phyloP scores from a whole-genome alignment of 2,888 invertebrate genomes.

The Cetonia aurata region DNA sequence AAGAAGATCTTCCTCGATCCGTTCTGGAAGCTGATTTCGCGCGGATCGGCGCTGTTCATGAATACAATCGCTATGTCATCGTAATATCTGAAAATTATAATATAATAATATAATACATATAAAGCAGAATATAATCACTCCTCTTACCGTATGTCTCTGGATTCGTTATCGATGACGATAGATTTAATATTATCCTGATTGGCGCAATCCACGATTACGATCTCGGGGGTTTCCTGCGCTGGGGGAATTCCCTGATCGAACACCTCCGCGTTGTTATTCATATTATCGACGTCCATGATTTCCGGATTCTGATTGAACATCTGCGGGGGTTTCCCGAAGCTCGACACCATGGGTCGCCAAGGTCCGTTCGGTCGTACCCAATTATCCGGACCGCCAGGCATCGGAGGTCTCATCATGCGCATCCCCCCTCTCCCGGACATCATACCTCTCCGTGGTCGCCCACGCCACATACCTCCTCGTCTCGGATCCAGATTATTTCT shows the following conservation, averaged over 20 bases:
- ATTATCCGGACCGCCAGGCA: conserved; percentile 51
- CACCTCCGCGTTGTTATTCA: conserved; percentile 24
- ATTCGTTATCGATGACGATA: conserved; percentile 84
- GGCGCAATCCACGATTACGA: conserved; percentile 68
- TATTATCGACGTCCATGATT: conserved; percentile 37
- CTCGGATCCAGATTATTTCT: conserved; percentile 46
- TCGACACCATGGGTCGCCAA: conserved; percentile 55
- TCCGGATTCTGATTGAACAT: conserved; percentile 24
- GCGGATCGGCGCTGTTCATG: conserved; percentile 87
- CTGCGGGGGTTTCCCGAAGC: conserved; percentile 42
- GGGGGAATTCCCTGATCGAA: conserved; percentile 31
- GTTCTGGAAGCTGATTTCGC: conserved; percentile 87
- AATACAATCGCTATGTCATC: conserved; percentile 88
- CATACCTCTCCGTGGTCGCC: conserved; percentile 42
- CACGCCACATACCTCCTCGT: conserved; percentile 47
- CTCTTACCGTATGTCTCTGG: conserved; percentile 76
- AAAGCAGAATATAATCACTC: neutral
- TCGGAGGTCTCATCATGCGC: conserved; percentile 50
- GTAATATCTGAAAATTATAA: conserved; percentile 74
- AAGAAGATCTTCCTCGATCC: conserved; percentile 81
- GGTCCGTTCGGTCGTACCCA: conserved; percentile 52
- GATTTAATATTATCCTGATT: conserved; percentile 80
- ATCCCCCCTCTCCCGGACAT: conserved; percentile 44
- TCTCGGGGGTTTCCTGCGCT: conserved; percentile 39
- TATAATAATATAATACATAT: no score